Evolutionary conservation across 2,888 invertebrate species (phyloP), one percentile per base, ranked within the genome.

Genomic region (Endomychus coccineus): DNA sequence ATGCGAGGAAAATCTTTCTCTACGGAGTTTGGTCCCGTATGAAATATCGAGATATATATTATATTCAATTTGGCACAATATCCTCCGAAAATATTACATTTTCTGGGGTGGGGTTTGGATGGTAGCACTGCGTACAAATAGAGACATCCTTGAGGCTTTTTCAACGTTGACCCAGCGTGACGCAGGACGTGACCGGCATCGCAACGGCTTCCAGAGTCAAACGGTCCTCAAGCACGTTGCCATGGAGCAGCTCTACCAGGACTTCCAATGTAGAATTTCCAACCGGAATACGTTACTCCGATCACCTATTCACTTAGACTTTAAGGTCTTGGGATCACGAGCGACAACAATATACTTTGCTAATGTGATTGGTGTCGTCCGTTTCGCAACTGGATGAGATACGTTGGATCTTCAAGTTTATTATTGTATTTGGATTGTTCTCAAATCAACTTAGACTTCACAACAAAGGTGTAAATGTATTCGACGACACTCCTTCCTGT

Each of bases 91-190:
- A 58, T 56, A 57, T 57, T 55, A 56, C 52, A 50, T 55, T 55
- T 55, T 55, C 55, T 55, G 54, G 53, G 55, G 51, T 10, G n/a
- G 42, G 29, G 38, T 27, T 10, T 39, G 49, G 46, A 46, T 44
- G 49, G 54, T 51, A 52, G 53, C 50, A 44, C 56, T 53, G 58
- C 57, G 55, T 56, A 60, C 60, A 62, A 62, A 62, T 62, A 61
- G 58, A 58, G 57, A 55, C 59, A 57, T 58, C 59, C 54, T 55
- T 47, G 52, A 55, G 57, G 53, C 56, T 55, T 56, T 56, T 56
- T 56, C 54, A 49, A 49, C 51, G 51, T 52, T 53, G 59, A 58
- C 60, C 58, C 52, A 48, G 52, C 52, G 51, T 55, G 56, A 56
- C 54, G 52, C 46, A 42, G 51, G 44, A 56, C 62, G 63, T 63